Evolutionary conservation across 2,888 invertebrate genomes (phyloP).

Genomic region (Sclerodermus sp.): DNA sequence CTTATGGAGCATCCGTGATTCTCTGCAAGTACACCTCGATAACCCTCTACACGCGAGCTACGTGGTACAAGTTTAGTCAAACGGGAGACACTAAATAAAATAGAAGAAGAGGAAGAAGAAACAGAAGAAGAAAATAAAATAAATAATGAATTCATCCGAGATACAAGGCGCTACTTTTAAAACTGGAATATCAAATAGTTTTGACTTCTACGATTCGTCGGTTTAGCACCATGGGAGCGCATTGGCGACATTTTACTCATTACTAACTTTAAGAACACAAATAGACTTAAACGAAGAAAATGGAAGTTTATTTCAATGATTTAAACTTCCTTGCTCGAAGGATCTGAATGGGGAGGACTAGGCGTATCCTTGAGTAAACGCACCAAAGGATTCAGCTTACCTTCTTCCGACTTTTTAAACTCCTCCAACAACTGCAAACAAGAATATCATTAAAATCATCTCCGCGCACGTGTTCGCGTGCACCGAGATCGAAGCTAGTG

Average conservation of each 20-base stretch:
- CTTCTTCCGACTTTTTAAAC: slow-evolving; percentile 61
- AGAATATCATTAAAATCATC: too few species aligned
- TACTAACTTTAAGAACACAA: slow-evolving; percentile 2
- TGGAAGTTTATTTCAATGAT: too few species aligned
- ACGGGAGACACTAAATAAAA: slow-evolving; percentile 1
- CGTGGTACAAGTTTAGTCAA: too few species aligned
- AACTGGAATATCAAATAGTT: too few species aligned
- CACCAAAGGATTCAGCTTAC: slow-evolving; percentile 61
- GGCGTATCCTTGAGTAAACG: slow-evolving; percentile 52
- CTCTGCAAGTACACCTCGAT: too few species aligned
- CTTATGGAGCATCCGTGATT: too few species aligned
- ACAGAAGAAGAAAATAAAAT: neutral
- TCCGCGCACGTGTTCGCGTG: too few species aligned
- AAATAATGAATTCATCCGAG: neutral
- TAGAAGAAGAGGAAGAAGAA: neutral
- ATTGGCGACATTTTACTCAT: neutral
- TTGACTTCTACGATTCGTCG: too few species aligned
- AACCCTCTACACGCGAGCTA: too few species aligned
- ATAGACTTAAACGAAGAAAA: neutral
- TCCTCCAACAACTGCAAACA: slow-evolving; percentile 63
- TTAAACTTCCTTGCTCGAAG: neutral
- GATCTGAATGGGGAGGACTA: slow-evolving; percentile 9
- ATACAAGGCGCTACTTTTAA: too few species aligned
- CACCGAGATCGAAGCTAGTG: too few species aligned
- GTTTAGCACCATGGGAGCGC: too few species aligned